Evolutionary conservation across 2,797 vertebrate species (phyloP), one percentile per base, ranked within the genome.

Genomic region (Paguma larvata): DNA sequence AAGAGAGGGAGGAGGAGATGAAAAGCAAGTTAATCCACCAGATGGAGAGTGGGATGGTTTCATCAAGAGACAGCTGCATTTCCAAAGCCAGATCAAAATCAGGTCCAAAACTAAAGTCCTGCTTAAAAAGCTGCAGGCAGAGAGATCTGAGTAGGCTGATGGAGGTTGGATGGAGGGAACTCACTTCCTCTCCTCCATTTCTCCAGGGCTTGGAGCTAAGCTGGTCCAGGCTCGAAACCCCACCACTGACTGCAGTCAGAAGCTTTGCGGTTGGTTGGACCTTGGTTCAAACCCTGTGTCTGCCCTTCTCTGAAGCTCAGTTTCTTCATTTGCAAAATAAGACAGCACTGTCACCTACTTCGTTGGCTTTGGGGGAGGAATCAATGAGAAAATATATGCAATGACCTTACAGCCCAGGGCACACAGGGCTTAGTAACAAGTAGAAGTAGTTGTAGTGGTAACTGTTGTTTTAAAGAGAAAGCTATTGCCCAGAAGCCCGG

Each of bases 21-120:
- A 87, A 96, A 85, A 90, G 80, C 65, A 38, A 78, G 72, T 73
- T 91, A 89, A 96, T 62, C 75, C 77, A 63, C 75, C 95, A 96
- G 96, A 89, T 95, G 90, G 95, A 95, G 88, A 94, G 78, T 75
- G 34, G 65, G 63, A 19, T 4, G 0, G 16, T 75, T 68, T 85
- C 80, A 75, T 41, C 46, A 10, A n/a, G 30, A 90, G 85, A 65
- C 87, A 94, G 97, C 67, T 92, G 63, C 4, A 10, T 95, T 91
- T 85, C 96, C 84, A 84, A 93, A 82, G 65, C 38, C 14, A 9
- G 89, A 95, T 86, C 32, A 32, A 89, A 94, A 53, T 78, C 75
- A 65, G 67, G 80, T 79, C 96, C 79, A 84, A 34, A 67, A 70
- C 67, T 84, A 16, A 91, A 78, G 72, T 80, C 63, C 56, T 86